These are phyloP conservation scores for Ctenopoma kingsleyae DNA, from an alignment of 2,797 vertebrate species.

Conservation along the genomic window DNA sequence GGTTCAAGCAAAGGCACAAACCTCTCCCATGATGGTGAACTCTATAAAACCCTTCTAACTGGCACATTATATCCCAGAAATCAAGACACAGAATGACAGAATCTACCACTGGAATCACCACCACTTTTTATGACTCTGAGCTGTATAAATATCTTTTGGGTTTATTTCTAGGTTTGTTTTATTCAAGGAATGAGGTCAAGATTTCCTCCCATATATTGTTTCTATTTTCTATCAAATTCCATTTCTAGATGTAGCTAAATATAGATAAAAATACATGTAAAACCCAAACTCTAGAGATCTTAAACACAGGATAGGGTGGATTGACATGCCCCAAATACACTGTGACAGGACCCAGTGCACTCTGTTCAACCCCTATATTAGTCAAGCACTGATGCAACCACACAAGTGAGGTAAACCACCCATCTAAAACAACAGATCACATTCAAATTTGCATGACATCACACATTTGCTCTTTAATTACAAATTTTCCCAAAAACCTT, in stretches of 20 bases:
- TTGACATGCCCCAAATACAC: not conserved
- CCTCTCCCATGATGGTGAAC: not conserved
- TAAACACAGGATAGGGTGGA: not conserved
- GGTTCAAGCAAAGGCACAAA: slow-evolving; percentile 1
- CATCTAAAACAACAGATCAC: slow-evolving; percentile 30
- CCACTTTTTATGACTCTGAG: not conserved
- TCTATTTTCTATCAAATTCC: not conserved
- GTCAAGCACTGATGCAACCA: slow-evolving; percentile 31
- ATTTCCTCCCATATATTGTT: not conserved
- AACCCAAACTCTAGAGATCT: not conserved
- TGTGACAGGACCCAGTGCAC: not conserved
- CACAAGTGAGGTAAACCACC: slow-evolving; percentile 35
- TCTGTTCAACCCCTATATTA: slow-evolving; percentile 1
- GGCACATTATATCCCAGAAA: not conserved
- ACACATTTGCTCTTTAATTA: slow-evolving; percentile 50
- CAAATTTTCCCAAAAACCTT: slow-evolving; percentile 17
- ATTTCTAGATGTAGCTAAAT: not conserved
- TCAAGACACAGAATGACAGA: not conserved
- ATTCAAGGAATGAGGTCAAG: not conserved
- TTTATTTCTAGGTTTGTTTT: not conserved
- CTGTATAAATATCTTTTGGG: not conserved
- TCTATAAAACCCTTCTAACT: not conserved
- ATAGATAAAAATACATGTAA: slow-evolving; percentile 1
- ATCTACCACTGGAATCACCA: not conserved
- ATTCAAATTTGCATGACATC: slow-evolving; percentile 37